Evolutionary conservation across 1,140 invertebrate genomes (phyloP).

Genomic region (Tetramorium alpestre): DNA sequence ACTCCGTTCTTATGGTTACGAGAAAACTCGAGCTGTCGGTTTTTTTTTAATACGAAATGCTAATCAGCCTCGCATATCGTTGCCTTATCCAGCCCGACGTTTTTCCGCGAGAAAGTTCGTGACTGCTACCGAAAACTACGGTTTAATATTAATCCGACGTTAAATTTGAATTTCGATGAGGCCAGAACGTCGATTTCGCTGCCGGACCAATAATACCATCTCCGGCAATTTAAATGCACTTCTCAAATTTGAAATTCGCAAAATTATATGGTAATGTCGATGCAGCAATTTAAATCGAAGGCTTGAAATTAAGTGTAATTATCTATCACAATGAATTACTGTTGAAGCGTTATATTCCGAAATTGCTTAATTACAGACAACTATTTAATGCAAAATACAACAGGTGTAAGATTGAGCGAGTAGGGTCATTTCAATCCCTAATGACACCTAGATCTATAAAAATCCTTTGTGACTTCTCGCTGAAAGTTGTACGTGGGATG

Average conservation of each 20-base stretch:
- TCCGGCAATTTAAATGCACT: constrained; percentile 37
- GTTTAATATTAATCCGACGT: constrained; percentile 71
- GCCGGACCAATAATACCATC: constrained; percentile 30
- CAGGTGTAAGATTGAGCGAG: too few species aligned
- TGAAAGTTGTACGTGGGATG: too few species aligned
- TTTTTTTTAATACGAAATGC: constrained; percentile 78
- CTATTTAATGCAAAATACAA: background rate
- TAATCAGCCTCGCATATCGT: constrained; percentile 73
- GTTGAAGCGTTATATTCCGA: background rate
- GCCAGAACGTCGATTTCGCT: constrained; percentile 33
- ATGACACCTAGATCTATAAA: too few species aligned
- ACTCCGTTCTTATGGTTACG: constrained; percentile 42
- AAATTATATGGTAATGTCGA: constrained; percentile 26
- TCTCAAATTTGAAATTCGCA: constrained; percentile 12
- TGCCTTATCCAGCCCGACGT: constrained; percentile 69
- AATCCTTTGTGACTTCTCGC: too few species aligned
- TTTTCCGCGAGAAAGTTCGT: constrained; percentile 42
- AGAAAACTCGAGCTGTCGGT: constrained; percentile 7
- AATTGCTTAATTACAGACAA: background rate
- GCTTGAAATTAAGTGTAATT: constrained; percentile 34
- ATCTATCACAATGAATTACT: background rate
- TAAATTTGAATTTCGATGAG: constrained; percentile 40
- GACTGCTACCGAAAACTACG: constrained; percentile 72
- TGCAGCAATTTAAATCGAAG: constrained; percentile 4
- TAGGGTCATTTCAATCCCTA: too few species aligned